Base-by-base conservation (phyloP, 1,140 invertebrate genomes). In the Diorhabda carinulata region DNA sequence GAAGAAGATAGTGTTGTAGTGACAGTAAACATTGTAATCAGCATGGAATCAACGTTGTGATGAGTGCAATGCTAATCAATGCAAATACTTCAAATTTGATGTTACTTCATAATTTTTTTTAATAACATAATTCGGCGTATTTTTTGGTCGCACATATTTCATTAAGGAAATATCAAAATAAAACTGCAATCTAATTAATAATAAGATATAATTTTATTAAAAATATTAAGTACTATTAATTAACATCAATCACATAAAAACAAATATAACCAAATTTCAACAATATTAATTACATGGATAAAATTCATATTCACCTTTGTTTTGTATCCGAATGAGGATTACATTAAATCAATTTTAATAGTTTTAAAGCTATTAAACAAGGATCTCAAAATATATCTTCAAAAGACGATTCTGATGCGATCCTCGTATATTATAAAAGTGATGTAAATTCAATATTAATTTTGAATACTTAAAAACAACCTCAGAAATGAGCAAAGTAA, bases 211-310 rank as follows among this genome's bases (percentile, higher is more conserved):
- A 76, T 72, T 74, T 76, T 78, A 78, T 78, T 78, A 78, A 78
- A 78, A 78, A 78, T 78, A 78, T 77, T 75, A 77, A 72, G 74
- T 77, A 78, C 72, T 73, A 76, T 77, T 74, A 77, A 77, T 68
- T 74, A 78, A 78, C 75, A 77, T 78, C 72, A 78, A 73, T 73
- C 73, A 78, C 72, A 76, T 74, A 71, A 71, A 72, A 71, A 61
- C 69, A 73, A 71, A 61, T 60, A 67, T 52, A 52, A 52, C 47
- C n/a, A 52, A 52, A 52, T 52, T 52, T 8, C n/a, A 52, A 52
- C 47, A 52, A 52, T 52, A 52, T 52, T 52, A 52, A 6, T 52
- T 52, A 52, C 47, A 52, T 6, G 47, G 47, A 52, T n/a, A 52
- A 52, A 52, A 52, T 52, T 52, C 47, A 52, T 52, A 52, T 52